Base-by-base conservation (phyloP, 2,888 invertebrate genomes). In the Microchrysa polita region DNA sequence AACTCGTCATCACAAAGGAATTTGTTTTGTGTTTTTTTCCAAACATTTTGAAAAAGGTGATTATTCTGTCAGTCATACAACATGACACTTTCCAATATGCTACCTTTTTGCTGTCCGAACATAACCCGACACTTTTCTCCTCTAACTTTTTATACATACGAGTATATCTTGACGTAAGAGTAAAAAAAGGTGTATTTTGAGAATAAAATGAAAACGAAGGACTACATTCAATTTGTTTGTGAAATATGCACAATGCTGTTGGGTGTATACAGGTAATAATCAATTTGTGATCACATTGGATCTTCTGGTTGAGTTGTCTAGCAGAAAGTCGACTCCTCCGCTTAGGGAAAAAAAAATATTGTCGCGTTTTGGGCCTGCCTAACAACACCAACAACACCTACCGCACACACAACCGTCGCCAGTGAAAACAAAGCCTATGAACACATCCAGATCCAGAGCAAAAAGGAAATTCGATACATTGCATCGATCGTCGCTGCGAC, bases 391-490 rank as follows among this genome's bases (percentile, higher is more conserved):
- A n/a, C 53, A 12, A 16, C 69, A 55, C 69, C 67, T 67, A 67
- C 69, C 69, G 40, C 55, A 67, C 27, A 40, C 53, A 67, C 27
- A 55, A 34, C 34, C 40, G 57, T 5, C 16, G 42, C 22, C 27
- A 18, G 14, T 34, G 34, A 34, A 22, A 14, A 12, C 57, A 7
- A 20, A 20, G 22, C 27, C 16, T 27, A n/a, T 18, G 20, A 55
- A 40, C 48, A 18, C 44, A 22, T 63, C 65, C 63, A 63, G n/a
- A n/a, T n/a, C n/a, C n/a, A n/a, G n/a, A n/a, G n/a, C n/a, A 34
- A 7, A 34, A 34, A 34, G 27, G 74, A 74, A 74, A 74, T 67
- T 74, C 34, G 74, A 74, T 69, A 69, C 72, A 34, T 60, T n/a
- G n/a, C n/a, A n/a, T 59, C 44, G 18, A 65, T 10, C 27, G 42